phyloP scores from a whole-genome alignment of 2,113 vertebrate species.

The Rhea pennata region DNA sequence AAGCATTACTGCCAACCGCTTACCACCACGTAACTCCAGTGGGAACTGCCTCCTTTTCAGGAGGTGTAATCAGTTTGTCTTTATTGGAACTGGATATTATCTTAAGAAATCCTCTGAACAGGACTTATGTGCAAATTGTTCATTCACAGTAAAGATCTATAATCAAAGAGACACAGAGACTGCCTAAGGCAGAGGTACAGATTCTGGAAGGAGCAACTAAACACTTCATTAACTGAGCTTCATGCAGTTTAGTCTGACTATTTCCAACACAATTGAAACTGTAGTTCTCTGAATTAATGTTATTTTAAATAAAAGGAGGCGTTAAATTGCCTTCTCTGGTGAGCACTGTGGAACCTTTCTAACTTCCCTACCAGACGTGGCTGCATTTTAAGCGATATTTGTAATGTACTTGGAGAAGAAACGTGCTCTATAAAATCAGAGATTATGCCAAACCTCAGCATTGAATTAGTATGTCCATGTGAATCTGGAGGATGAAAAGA shows the following conservation, averaged over 20 bases:
- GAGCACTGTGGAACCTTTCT: constrained; percentile 52
- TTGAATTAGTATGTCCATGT: constrained; percentile 44
- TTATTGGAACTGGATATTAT: not conserved
- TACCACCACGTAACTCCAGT: not conserved
- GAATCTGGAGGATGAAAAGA: constrained; percentile 57
- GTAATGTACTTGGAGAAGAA: constrained; percentile 55
- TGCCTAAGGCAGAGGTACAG: constrained; percentile 27
- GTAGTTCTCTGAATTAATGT: constrained; percentile 51
- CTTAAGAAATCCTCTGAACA: not conserved
- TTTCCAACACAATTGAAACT: constrained; percentile 66
- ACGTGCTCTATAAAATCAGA: constrained; percentile 52
- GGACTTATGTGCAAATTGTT: not conserved
- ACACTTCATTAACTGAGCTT: constrained; percentile 58
- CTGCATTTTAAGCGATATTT: constrained; percentile 43
- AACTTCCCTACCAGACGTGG: constrained; percentile 51
- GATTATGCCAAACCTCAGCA: constrained; percentile 60
- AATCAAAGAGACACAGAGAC: constrained; percentile 7
- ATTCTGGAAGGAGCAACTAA: constrained; percentile 42
- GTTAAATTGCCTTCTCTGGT: constrained; percentile 59
- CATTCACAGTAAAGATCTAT: constrained; percentile 4
- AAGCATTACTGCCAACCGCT: not conserved
- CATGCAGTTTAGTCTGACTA: not conserved
- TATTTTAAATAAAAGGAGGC: constrained; percentile 66
- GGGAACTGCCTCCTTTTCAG: not conserved
- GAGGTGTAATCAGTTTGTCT: not conserved